Base-by-base conservation (phyloP, 2,113 vertebrate species). In the Lepidothrix coronata region DNA sequence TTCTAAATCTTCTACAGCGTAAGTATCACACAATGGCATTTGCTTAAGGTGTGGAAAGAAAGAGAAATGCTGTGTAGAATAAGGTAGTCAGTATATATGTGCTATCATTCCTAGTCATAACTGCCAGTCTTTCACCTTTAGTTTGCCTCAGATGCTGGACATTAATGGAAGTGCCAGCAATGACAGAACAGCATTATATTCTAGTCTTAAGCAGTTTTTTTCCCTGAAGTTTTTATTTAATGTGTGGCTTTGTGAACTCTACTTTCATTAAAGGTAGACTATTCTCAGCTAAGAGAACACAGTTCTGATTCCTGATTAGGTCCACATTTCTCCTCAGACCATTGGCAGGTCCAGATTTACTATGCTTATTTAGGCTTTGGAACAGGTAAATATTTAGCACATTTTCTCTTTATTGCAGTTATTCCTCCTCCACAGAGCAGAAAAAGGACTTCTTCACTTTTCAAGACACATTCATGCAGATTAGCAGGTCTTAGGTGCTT, bases 1-100 rank as follows among this genome's bases (percentile, higher is more conserved):
- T 99, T 97, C 96, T 99, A 52, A 97, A 93, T 39, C 95, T 98
- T 79, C 95, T 99, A 11, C 97, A 95, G 48, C 94, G 98, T 99
- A 98, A 99, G 98, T 75, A 51, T 25, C 21, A 37, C 2, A 3
- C 35, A 41, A 6, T 11, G 20, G 6, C 1, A 2, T 70, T 95
- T 70, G n/a, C 51, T 74, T 59, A 62, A 37, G n/a, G 74, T 88
- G 35, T 14, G 21, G 85, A 23, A 58, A 27, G 19, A 68, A 55
- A 48, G 55, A 51, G 8, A 54, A 70, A 72, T 43, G 15, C 15
- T 33, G 3, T 55, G 24, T 51, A 55, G 33, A 17, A 80, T 31
- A 61, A 44, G 9, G n/a, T 55, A 10, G 33, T 46, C 21, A 30
- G 46, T 31, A 5, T 14, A 23, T 55, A 16, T 55, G 17, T 18